Percentiles rank a stretch among this genome's conserved stretches.
These are phyloP conservation scores for Spisula solida DNA, from an alignment of 2,888 invertebrate genomes.

Conservation along the genomic window DNA sequence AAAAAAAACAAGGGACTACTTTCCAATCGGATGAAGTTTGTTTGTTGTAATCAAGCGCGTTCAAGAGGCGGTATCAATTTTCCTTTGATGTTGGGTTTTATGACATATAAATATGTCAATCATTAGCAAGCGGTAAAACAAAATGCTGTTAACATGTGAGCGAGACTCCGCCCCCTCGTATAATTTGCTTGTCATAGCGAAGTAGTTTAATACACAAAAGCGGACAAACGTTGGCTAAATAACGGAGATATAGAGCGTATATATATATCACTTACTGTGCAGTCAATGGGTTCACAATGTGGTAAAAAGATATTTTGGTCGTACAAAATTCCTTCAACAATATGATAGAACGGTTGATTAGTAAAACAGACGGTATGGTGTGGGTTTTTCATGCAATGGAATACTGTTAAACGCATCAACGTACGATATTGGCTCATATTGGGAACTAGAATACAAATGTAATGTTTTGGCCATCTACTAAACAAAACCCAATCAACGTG, in stretches of 20 bases:
- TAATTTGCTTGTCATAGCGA: slow-evolving; percentile 47
- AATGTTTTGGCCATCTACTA: slow-evolving; percentile 10
- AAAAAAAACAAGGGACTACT: slow-evolving; percentile 59
- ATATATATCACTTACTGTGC: slow-evolving; percentile 34
- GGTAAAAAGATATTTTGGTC: slow-evolving; percentile 30
- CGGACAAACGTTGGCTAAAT: neutral
- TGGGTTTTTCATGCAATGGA: slow-evolving; percentile 3
- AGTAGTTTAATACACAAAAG: slow-evolving; percentile 31
- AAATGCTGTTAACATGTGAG: slow-evolving; percentile 62
- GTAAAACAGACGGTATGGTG: slow-evolving; percentile 23
- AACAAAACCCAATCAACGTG: slow-evolving; percentile 3
- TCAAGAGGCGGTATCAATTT: slow-evolving; percentile 74
- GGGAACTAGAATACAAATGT: slow-evolving; percentile 7
- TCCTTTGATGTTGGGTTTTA: slow-evolving; percentile 76
- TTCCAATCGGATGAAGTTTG: slow-evolving; percentile 44
- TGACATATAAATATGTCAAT: slow-evolving; percentile 74
- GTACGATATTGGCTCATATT: neutral
- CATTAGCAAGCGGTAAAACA: slow-evolving; percentile 66
- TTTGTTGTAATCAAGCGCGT: slow-evolving; percentile 57
- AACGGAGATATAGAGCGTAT: slow-evolving; percentile 15
- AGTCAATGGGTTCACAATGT: slow-evolving; percentile 41
- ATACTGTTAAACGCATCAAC: neutral
- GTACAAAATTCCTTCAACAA: slow-evolving; percentile 27
- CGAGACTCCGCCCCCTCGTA: slow-evolving; percentile 61
- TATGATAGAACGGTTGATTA: slow-evolving; percentile 37